Evolutionary conservation across 1,140 invertebrate genomes (phyloP), one percentile per base, ranked within the genome.

Genomic region (Pseudachorutes palmiensis): DNA sequence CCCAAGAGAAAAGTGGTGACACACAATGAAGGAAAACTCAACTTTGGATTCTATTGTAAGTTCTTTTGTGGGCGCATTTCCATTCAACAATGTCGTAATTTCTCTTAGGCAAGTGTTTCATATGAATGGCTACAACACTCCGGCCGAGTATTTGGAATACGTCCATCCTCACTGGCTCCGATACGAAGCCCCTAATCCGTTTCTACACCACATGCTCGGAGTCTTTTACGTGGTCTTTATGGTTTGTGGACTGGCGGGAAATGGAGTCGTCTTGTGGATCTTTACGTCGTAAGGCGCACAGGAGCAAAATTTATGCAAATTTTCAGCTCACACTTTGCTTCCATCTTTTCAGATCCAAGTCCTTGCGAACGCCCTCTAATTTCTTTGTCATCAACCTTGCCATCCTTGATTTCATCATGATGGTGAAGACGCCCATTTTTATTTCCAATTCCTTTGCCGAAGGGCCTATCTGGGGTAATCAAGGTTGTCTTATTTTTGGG

Each of bases 321-420:
- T 41, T 41, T 41, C 5, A 41, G 5, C 19, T 5, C 36, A 0
- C 0, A 36, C 3, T 26, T 12, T 51, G 59, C 41, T 69, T 31
- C 32, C 65, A 14, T 55, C 69, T 76, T 80, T 81, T 29, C 78
- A 94, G 91, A 66, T 87, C 89, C 2, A 91, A 91, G 79, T 83
- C 83, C 55, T 77, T 95, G 60, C 82, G 90, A 71, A 94, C 91
- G 0, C 89, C 92, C 19, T 93, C 91, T 9, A 95, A 95, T 75
- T 86, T 94, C 78, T 88, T 94, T 66, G 89, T 94, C 1, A 82
- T 94, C 2, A 92, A 93, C 76, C 78, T 94, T 75, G 91, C 91
- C 5, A 80, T 94, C 36, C 86, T 88, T 70, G 92, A 94, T 76
- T 89, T 92, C 74, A 80, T 90, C 22, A 93, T 92, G 90, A 91